These are phyloP conservation scores for Notocelia uddmanniana DNA, from an alignment of 2,888 invertebrate species.

Conservation along the genomic window DNA sequence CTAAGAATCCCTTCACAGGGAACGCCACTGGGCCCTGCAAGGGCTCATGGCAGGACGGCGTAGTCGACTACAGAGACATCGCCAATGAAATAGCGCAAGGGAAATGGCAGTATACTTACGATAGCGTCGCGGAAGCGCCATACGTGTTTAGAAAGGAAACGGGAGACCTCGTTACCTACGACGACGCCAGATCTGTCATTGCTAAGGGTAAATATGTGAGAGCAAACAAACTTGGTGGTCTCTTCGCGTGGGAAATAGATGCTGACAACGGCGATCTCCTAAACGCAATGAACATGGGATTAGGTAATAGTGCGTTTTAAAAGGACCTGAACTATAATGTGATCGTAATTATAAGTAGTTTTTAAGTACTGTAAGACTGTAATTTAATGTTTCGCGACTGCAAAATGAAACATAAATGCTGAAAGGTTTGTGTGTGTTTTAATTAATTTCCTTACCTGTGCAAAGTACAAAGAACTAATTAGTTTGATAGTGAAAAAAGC, in stretches of 20 bases:
- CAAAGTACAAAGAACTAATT: conserved; percentile 38
- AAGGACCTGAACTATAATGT: conserved; percentile 31
- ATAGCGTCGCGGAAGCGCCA: conserved; percentile 77
- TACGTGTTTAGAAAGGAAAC: conserved; percentile 78
- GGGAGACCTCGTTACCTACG: conserved; percentile 79
- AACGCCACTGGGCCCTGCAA: conserved; percentile 78
- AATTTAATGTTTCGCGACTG: conserved; percentile 45
- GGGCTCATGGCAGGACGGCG: conserved; percentile 82
- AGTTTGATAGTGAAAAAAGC: conserved; percentile 33
- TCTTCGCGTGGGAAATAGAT: conserved; percentile 82
- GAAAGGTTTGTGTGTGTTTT: conserved; percentile 37
- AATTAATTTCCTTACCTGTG: conserved; percentile 33
- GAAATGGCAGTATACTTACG: conserved; percentile 80
- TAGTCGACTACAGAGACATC: conserved; percentile 80
- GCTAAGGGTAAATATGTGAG: conserved; percentile 81
- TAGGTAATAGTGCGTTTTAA: conserved; percentile 69
- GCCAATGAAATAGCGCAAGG: conserved; percentile 75
- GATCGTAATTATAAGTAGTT: conserved; percentile 39
- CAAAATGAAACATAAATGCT: conserved; percentile 43
- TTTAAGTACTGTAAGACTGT: conserved; percentile 35
- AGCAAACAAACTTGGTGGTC: conserved; percentile 77
- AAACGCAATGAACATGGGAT: conserved; percentile 81
- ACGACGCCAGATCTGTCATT: conserved; percentile 77
- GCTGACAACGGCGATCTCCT: conserved; percentile 80
- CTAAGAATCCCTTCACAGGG: conserved; percentile 75